Percentiles rank a stretch among this genome's conserved stretches.
These are phyloP conservation scores for Ptilorrhoa leucosticta DNA, from an alignment of 2,113 vertebrate genomes.

Conservation along the genomic window DNA sequence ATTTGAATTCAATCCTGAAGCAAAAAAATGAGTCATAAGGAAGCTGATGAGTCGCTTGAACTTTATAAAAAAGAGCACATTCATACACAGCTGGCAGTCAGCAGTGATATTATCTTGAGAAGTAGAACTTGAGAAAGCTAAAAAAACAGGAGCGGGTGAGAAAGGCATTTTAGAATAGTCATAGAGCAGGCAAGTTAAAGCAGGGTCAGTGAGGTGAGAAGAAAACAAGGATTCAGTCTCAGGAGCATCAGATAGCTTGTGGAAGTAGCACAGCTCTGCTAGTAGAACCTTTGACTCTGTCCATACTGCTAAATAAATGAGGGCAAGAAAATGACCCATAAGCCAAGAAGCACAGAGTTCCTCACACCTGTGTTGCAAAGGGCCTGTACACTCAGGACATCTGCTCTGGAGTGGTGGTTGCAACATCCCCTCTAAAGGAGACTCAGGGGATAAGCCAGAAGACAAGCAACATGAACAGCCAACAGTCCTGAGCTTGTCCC, in stretches of 20 bases:
- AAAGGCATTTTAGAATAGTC: not conserved
- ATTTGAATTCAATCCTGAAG: slow-evolving; percentile 59
- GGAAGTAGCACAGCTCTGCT: not conserved
- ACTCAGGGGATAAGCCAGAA: not conserved
- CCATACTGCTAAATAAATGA: not conserved
- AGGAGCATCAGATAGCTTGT: not conserved
- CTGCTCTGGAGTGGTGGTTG: not conserved
- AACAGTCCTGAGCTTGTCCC: not conserved
- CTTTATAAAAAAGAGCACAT: slow-evolving; percentile 26
- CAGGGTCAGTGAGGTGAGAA: not conserved
- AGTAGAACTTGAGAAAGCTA: slow-evolving; percentile 1
- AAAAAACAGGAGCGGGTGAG: not conserved
- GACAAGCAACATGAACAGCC: not conserved
- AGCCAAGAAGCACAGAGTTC: not conserved
- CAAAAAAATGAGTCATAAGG: slow-evolving; percentile 56
- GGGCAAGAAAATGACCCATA: not conserved
- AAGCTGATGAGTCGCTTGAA: slow-evolving; percentile 57
- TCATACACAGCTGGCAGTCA: slow-evolving; percentile 51
- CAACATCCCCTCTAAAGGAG: not conserved
- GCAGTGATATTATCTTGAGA: slow-evolving; percentile 52
- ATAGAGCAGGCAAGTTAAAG: slow-evolving; percentile 14
- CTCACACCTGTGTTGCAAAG: not conserved
- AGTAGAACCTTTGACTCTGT: not conserved
- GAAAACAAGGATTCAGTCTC: not conserved
- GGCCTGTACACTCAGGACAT: not conserved